phyloP scores from a whole-genome alignment of 2,888 invertebrate species.

The Galeruca laticollis region DNA sequence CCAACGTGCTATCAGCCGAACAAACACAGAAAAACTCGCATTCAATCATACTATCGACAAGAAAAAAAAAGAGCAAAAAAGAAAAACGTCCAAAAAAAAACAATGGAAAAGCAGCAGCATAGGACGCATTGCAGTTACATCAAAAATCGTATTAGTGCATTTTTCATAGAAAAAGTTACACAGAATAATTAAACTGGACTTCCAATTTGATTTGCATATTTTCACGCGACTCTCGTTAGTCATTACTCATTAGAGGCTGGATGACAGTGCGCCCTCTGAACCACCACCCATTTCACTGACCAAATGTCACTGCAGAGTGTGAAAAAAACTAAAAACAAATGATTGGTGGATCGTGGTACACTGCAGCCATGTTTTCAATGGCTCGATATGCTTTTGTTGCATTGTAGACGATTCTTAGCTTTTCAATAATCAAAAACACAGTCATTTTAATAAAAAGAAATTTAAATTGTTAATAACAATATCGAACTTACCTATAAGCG shows the following conservation, averaged over 20 bases:
- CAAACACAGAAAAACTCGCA: conserved; percentile 44
- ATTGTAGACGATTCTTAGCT: conserved; percentile 41
- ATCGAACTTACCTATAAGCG: too few relatives aligned
- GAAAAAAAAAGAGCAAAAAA: conserved; percentile 42
- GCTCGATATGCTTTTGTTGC: conserved; percentile 54
- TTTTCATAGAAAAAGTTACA: conserved; percentile 59
- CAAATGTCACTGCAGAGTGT: conserved; percentile 64
- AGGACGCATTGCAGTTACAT: conserved; percentile 51
- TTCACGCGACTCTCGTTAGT: conserved; percentile 67
- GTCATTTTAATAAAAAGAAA: conserved; percentile 20
- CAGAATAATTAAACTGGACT: conserved; percentile 66
- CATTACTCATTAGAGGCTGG: conserved; percentile 67
- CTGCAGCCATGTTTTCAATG: conserved; percentile 63
- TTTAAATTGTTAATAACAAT: too few relatives aligned
- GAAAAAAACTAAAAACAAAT: conserved; percentile 64
- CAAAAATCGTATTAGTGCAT: conserved; percentile 60
- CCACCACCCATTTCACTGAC: conserved; percentile 53
- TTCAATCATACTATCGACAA: conserved; percentile 52
- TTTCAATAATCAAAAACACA: conserved; percentile 24
- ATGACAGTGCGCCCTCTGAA: conserved; percentile 62
- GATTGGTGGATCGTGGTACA: conserved; percentile 65
- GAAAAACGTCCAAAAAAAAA: conserved; percentile 33
- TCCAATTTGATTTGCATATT: conserved; percentile 69
- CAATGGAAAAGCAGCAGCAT: conserved; percentile 37
- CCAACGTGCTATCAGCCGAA: conserved; percentile 35